These are phyloP conservation scores for Bolinopsis microptera DNA, from an alignment of 37 sponge, comb jelly and placozoan genomes.

Conservation along the genomic window DNA sequence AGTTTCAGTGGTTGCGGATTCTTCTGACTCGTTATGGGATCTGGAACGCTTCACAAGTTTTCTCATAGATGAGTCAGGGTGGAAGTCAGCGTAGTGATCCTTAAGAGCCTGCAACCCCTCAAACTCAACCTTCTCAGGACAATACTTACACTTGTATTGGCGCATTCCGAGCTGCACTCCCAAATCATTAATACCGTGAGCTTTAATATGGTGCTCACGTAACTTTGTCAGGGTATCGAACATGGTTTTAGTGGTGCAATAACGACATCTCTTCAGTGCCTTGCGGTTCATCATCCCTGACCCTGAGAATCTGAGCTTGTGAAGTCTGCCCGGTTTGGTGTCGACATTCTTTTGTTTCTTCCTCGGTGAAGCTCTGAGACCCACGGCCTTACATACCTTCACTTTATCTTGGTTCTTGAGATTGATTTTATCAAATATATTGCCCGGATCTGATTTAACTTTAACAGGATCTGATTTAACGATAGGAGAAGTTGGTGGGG, in stretches of 20 bases:
- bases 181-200: conserved; percentile 40
- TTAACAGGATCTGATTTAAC: background rate
- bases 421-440: conserved; percentile 15
- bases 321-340: background rate
- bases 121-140: background rate
- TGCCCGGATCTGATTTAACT: background rate
- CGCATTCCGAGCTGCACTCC: background rate
- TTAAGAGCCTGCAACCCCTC: background rate
- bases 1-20: background rate
- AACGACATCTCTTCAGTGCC: conserved; percentile 26
- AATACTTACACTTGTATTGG: conserved; percentile 21
- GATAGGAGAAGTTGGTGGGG: conserved; percentile 19
- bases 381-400: background rate
- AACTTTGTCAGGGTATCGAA: conserved; percentile 11
- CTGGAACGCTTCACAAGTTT: background rate
- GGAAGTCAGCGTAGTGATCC: background rate
- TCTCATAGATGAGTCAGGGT: background rate
- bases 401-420: conserved; percentile 6
- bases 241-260: conserved; percentile 42
- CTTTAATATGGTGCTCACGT: background rate
- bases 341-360: background rate
- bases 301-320: background rate
- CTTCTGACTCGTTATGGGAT: background rate
- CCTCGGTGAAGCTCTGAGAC: background rate
- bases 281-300: background rate